Base-by-base conservation (phyloP, 2,888 invertebrate genomes). In the Oxyteleia sp. region DNA sequence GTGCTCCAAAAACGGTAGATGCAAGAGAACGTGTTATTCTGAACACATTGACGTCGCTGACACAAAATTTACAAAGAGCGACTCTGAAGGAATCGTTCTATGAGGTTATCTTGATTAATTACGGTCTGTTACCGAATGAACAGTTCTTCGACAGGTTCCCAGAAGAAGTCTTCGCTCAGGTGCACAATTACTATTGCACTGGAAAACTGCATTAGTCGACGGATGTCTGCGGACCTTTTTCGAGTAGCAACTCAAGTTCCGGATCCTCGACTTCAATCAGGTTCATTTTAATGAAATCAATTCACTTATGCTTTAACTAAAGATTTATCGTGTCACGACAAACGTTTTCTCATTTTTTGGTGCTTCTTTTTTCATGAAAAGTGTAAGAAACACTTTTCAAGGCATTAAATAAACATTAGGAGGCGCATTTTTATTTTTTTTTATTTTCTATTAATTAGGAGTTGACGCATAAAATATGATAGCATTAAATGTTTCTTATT, bases 121-220 rank as follows among this genome's bases (percentile, higher is more conserved):
- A 99, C 95, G 99, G 99, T 94, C 99, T 99, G 61, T 97, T 99
- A 91, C 96, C 99, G 91, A 99, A 99, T 94, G 99, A 99, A 95
- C 99, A 99, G 95, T 99, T 99, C 95, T 99, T 99, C 94, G 99
- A 99, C 94, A 95, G 98, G 88, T 99, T 99, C 94, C 99, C 99
- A 29, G 55, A 55, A 63, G 99, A 98, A 72, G 99, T 97, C 55
- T 99, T 99, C 94, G 98, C 98, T 75, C 99, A 99, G 95, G 97
- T 98, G 90, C 96, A 98, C 91, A 99, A 99, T 94, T 99, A 99
- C 94, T 99, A 99, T 95, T 96, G 99, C 93, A 98, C 98, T 85
- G 99, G 99, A 75, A 99, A 99, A 94, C 96, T 95, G 75, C 99
- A 99, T 94, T 99, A 99, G 94, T 99, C 99, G 20, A 99, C 99